These are phyloP conservation scores for Homalodisca vitripennis DNA, from an alignment of 1,140 invertebrate genomes.

Conservation along the genomic window DNA sequence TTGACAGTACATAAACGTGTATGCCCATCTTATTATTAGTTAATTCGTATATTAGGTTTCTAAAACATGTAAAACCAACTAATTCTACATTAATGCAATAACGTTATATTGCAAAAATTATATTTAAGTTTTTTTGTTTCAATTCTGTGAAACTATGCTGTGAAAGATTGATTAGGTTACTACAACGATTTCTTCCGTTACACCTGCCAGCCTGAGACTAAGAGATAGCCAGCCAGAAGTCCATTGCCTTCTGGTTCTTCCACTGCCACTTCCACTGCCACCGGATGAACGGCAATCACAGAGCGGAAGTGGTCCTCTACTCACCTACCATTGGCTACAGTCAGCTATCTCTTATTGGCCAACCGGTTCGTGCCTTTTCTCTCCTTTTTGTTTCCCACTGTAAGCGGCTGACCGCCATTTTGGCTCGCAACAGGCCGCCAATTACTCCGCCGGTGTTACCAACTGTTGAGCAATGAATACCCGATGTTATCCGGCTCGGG, in stretches of 20 bases:
- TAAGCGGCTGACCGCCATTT: background rate
- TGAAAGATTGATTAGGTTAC: no score
- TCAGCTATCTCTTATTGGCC: slow-evolving; percentile 21
- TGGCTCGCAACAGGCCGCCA: slow-evolving; percentile 1
- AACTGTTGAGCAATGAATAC: slow-evolving; percentile 22
- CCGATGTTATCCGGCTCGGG: background rate
- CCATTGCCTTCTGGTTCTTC: background rate
- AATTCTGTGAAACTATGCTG: no score
- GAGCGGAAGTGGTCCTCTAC: background rate
- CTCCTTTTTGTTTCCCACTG: background rate
- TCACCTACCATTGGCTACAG: slow-evolving; percentile 21
- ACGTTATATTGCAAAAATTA: no score
- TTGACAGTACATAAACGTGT: no score
- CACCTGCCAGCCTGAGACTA: no score
- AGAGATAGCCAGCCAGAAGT: background rate
- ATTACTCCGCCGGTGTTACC: background rate
- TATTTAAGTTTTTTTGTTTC: no score
- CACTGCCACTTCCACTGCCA: background rate
- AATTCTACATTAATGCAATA: no score
- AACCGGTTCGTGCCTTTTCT: slow-evolving; percentile 7
- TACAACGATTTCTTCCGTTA: no score
- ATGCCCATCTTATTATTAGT: no score
- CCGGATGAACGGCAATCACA: slow-evolving; percentile 12
- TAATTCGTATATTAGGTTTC: no score
- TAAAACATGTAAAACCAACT: no score